Evolutionary conservation across 2,888 invertebrate genomes (phyloP), one percentile per base, ranked within the genome.

Genomic region (Conistra vaccinii): DNA sequence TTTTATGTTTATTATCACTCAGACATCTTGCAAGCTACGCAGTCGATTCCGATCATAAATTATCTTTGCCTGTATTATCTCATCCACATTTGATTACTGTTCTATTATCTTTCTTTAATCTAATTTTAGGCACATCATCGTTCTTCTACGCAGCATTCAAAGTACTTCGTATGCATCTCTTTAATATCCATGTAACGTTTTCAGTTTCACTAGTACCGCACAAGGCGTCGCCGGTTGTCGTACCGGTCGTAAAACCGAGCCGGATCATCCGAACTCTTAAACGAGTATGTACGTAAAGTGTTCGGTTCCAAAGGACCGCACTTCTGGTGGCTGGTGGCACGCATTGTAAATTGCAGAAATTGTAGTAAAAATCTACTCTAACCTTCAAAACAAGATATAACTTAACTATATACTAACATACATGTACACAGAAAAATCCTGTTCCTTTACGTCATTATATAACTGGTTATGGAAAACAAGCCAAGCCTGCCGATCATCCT

Each of bases 221-320:
- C 80, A 91, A 90, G 84, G 89, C 89, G 55, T 92, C 93, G 20
- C 89, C 93, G 9, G 79, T 82, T 65, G 86, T 91, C 84, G 92
- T 94, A 68, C 88, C 93, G 12, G 85, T 91, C 68, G 86, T 95
- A 90, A 95, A 94, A 88, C 90, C 93, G 84, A 94, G 91, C 88
- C 93, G 95, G 74, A 93, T 95, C 66, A 90, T 95, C 86, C 90
- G 95, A 89, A 95, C 93, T 89, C 93, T 96, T 76, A 94, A 93
- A 92, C 92, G 95, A 94, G 96, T 95, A 95, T 96, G 96, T 96
- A 96, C 95, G 96, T 96, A 95, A 90, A 89, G 88, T 90, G 87
- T 85, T 85, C 81, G 87, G 73, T 83, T 73, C 75, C 74, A 82
- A 73, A 62, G 63, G 69, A 71, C 57, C 76, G 23, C 81, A 88